Percentiles rank a stretch among this genome's conserved stretches.
Conservation (phyloP, 2,888 invertebrate genomes). For the Blomia tropicalis region DNA sequence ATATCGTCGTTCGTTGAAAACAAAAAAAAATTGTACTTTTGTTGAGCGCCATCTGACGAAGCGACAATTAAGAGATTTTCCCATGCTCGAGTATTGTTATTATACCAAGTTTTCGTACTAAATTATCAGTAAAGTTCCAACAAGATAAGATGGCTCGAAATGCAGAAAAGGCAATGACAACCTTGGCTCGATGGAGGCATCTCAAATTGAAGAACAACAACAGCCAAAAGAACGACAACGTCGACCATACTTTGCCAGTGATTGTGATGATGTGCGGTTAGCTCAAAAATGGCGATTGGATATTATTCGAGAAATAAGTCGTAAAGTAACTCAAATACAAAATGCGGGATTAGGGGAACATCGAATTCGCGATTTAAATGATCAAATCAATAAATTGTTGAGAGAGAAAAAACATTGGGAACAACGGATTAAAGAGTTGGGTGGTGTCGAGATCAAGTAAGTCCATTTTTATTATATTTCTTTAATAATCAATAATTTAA, state of each 20-base stretch:
- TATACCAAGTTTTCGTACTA: no score
- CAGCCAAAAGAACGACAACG: constrained; percentile 56
- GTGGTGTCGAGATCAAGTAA: constrained; percentile 46
- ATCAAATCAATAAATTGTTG: constrained; percentile 94
- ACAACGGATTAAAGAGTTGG: constrained; percentile 78
- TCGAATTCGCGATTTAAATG: constrained; percentile 88
- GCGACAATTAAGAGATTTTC: no score
- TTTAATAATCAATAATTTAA: background rate
- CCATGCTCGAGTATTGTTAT: background rate
- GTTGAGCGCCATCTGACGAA: no score
- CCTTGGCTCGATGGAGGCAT: constrained; percentile 95
- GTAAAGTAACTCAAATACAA: constrained; percentile 97
- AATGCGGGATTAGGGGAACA: constrained; percentile 99
- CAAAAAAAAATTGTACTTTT: no score
- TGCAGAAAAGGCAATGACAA: constrained; percentile 97
- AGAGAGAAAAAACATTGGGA: constrained; percentile 97
- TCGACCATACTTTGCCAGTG: constrained; percentile 81
- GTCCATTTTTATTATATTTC: background rate
- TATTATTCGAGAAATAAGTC: constrained; percentile 88
- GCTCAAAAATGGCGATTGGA: constrained; percentile 93
- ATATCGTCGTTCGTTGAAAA: no score
- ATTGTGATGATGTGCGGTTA: constrained; percentile 75
- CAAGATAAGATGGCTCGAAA: constrained; percentile 57
- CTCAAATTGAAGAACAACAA: constrained; percentile 54
- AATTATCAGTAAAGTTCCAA: no score